Evolutionary conservation across 2,797 vertebrate species (phyloP).

Genomic region (Chrysocyon brachyurus): DNA sequence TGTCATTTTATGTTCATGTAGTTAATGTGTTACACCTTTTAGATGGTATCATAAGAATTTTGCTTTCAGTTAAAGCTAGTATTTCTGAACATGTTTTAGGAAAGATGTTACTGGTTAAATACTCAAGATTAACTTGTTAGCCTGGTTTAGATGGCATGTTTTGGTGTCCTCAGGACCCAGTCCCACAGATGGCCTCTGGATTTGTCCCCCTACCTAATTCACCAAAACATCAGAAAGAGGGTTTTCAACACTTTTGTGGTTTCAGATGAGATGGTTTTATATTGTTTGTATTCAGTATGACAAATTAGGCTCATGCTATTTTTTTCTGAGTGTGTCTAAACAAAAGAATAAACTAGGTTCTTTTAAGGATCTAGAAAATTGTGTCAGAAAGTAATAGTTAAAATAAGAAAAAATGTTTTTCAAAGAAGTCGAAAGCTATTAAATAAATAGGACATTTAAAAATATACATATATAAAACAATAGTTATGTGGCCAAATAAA

Average conservation of each 20-base stretch:
- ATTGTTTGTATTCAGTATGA: neutral
- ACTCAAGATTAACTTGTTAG: neutral
- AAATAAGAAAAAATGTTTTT: neutral
- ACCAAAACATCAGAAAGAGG: neutral
- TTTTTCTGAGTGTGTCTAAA: neutral
- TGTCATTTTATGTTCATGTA: neutral
- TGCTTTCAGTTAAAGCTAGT: neutral
- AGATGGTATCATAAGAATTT: neutral
- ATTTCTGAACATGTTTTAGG: slow-evolving; percentile 4
- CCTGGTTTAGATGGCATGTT: neutral
- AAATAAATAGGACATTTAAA: neutral
- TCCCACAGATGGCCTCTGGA: neutral
- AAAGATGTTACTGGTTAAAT: neutral
- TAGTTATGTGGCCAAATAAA: neutral
- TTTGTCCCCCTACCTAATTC: neutral
- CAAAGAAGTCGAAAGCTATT: slow-evolving; percentile 27
- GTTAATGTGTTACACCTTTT: neutral
- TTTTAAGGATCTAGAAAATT: neutral
- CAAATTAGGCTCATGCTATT: neutral
- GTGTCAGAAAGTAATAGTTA: neutral
- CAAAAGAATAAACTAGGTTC: neutral
- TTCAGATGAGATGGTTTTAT: neutral
- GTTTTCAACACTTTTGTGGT: neutral
- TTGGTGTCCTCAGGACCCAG: neutral
- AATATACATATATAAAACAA: neutral